Conservation (phyloP, 2,888 invertebrate genomes). For the Thereva nobilitata region DNA sequence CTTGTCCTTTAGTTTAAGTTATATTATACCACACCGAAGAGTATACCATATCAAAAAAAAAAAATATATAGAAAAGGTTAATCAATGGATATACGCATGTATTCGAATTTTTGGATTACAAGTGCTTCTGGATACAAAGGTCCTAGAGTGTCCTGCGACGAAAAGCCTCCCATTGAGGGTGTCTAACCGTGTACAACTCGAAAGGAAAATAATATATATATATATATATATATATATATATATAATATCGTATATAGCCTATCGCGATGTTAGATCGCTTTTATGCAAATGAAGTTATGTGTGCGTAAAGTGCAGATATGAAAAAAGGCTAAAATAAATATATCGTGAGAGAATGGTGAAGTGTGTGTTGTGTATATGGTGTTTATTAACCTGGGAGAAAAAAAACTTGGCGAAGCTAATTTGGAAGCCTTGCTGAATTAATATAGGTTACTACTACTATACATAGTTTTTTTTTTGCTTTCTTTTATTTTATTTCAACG, state of each 20-base stretch:
- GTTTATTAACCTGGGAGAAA: too few species aligned
- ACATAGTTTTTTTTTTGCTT: too few species aligned
- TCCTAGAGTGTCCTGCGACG: neutral
- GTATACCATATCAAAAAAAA: too few species aligned
- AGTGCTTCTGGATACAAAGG: too few species aligned
- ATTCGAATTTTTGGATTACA: neutral
- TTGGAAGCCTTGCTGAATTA: too few species aligned
- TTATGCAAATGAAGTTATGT: constrained; percentile 27
- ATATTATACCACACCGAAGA: neutral
- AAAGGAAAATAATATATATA: too few species aligned
- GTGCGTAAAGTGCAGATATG: constrained; percentile 34
- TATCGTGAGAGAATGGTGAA: constrained; percentile 12
- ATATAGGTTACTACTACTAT: too few species aligned
- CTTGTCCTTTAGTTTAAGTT: constrained; percentile 11
- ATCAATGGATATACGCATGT: constrained; percentile 29
- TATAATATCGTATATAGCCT: neutral
- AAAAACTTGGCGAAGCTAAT: too few species aligned
- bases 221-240: too few species aligned
- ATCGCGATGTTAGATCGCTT: constrained; percentile 27
- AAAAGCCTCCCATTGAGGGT: constrained; percentile 2
- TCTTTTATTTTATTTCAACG: too few species aligned
- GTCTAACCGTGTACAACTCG: constrained; percentile 7
- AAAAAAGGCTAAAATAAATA: constrained; percentile 21
- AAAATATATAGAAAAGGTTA: constrained; percentile 10
- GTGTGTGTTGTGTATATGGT: constrained; percentile 8